Evolutionary conservation across 2,113 vertebrate species (phyloP).

Genomic region (Nibea albiflora): DNA sequence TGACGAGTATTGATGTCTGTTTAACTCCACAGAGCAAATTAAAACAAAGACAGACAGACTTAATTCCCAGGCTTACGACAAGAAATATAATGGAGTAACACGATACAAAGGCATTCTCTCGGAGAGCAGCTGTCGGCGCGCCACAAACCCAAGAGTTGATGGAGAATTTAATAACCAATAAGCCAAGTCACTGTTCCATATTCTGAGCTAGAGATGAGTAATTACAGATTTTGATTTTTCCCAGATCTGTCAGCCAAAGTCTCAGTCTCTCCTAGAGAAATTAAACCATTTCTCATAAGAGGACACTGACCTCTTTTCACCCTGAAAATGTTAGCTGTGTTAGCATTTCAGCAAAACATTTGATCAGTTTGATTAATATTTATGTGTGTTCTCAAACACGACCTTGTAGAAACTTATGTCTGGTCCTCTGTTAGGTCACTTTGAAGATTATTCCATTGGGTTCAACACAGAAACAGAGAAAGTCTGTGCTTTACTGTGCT

Average conservation of each 20-base stretch:
- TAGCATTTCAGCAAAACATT: constrained; percentile 35
- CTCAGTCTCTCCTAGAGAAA: constrained; percentile 21
- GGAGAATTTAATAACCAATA: constrained; percentile 77
- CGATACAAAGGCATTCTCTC: constrained; percentile 74
- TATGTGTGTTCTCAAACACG: constrained; percentile 54
- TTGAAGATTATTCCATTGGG: constrained; percentile 40
- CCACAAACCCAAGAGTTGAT: constrained; percentile 66
- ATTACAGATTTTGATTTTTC: constrained; percentile 58
- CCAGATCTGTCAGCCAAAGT: constrained; percentile 41
- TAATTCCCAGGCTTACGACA: constrained; percentile 73
- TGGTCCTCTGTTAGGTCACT: constrained; percentile 9
- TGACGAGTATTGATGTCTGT: constrained; percentile 40
- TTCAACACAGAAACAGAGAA: constrained; percentile 46
- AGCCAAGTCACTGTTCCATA: constrained; percentile 51
- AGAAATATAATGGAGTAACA: constrained; percentile 72
- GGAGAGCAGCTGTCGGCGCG: constrained; percentile 73
- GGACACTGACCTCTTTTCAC: constrained; percentile 36
- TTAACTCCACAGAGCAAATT: constrained; percentile 46
- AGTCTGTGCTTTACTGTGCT: constrained; percentile 27
- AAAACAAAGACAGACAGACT: constrained; percentile 65
- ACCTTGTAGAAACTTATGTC: constrained; percentile 24
- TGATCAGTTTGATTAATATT: constrained; percentile 61
- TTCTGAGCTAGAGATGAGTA: constrained; percentile 50
- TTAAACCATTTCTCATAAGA: constrained; percentile 12
- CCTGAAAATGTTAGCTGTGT: constrained; percentile 45